Evolutionary conservation across 1,140 invertebrate species (phyloP).

Genomic region (Hylaeus anthracinus): DNA sequence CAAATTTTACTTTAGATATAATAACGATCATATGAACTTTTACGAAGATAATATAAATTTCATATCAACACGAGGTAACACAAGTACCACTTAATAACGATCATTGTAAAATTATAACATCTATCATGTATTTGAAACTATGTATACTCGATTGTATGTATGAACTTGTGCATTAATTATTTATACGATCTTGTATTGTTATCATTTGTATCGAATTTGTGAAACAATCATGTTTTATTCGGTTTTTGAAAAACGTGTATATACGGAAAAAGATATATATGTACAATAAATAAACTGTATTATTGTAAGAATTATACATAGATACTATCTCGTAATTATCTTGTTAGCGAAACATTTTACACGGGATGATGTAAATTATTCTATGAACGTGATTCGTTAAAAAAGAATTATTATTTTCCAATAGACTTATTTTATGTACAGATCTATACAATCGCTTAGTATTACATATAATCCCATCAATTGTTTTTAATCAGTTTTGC

Average conservation of each 20-base stretch:
- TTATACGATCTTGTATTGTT: slow-evolving; percentile 19
- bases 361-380: slow-evolving; percentile 9
- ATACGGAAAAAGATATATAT: slow-evolving; percentile 29
- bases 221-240: slow-evolving; percentile 10
- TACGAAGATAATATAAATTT: slow-evolving; percentile 17
- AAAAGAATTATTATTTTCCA: slow-evolving; percentile 66
- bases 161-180: background rate
- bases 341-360: background rate
- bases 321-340: background rate
- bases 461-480: slow-evolving; percentile 12
- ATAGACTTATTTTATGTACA: slow-evolving; percentile 70
- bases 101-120: background rate
- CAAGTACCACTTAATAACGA: background rate
- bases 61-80: background rate
- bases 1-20: slow-evolving; percentile 1
- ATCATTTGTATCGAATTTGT: background rate
- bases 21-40: background rate
- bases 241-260: slow-evolving; percentile 33
- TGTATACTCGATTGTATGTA: background rate
- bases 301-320: slow-evolving; percentile 25
- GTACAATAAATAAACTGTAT: slow-evolving; percentile 46
- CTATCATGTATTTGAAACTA: background rate
- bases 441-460: slow-evolving; percentile 63
- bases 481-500: background rate
- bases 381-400: slow-evolving; percentile 44